Evolutionary conservation across 2,113 vertebrate genomes (phyloP).

Genomic region (Hucho hucho): DNA sequence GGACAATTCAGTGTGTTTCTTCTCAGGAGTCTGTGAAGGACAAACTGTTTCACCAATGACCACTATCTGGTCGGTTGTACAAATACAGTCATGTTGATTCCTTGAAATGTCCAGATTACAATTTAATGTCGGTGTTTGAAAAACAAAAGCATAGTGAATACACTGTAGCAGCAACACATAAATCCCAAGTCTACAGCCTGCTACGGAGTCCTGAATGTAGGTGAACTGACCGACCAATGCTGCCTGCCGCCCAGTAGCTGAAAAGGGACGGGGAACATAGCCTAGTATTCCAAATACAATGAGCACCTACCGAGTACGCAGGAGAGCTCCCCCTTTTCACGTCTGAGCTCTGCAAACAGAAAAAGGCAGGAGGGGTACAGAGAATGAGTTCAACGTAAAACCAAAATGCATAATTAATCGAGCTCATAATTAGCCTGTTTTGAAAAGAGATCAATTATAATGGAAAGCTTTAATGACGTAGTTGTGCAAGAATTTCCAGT

Average conservation of each 20-base stretch:
- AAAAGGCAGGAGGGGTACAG: background rate
- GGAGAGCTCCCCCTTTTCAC: constrained; percentile 67
- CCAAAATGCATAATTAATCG: constrained; percentile 21
- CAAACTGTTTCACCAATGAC: constrained; percentile 7
- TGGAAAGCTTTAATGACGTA: constrained; percentile 23
- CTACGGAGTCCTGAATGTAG: background rate
- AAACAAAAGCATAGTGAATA: too few species aligned
- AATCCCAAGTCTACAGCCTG: background rate
- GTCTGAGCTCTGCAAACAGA: constrained; percentile 53
- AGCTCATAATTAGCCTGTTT: constrained; percentile 44
- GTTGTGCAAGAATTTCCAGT: background rate
- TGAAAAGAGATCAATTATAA: constrained; percentile 41
- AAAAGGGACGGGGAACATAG: background rate
- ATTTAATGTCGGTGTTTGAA: background rate
- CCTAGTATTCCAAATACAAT: background rate
- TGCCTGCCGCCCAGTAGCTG: too few species aligned
- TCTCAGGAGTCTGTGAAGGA: constrained; percentile 91
- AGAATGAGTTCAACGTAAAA: constrained; percentile 8
- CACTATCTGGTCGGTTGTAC: too few species aligned
- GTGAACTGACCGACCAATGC: background rate
- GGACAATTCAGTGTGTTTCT: constrained; percentile 92
- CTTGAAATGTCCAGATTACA: background rate
- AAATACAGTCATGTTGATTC: background rate
- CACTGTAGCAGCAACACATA: too few species aligned
- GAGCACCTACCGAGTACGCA: constrained; percentile 61